Percentiles rank a stretch among this genome's conserved stretches.
Conservation (phyloP, 2,888 invertebrate genomes). For the Trichopoda pennipes region DNA sequence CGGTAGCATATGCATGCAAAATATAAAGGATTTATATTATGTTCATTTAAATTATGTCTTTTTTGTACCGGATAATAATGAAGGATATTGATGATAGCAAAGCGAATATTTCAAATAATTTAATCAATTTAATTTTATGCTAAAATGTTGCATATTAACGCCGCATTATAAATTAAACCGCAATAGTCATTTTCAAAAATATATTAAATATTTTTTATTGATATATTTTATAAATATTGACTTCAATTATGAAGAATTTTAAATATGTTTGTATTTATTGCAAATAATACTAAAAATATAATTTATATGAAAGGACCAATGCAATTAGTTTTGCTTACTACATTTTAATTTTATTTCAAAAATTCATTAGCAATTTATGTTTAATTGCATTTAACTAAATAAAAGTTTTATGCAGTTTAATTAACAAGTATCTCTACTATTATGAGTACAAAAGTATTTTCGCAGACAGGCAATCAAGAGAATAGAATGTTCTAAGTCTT, state of each 20-base stretch:
- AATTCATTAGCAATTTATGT: neutral
- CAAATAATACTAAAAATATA: neutral
- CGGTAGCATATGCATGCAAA: neutral
- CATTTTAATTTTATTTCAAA: neutral
- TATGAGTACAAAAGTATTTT: too few relatives aligned
- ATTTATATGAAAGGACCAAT: neutral
- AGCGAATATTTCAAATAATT: slow-evolving; percentile 23
- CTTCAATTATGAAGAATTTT: neutral
- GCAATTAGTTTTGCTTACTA: neutral
- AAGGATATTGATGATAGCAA: slow-evolving; percentile 27
- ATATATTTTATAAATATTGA: neutral
- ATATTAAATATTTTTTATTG: neutral
- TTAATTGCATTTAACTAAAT: neutral
- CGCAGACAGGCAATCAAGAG: neutral
- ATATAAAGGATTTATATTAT: neutral
- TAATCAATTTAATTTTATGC: slow-evolving; percentile 58
- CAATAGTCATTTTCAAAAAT: slow-evolving; percentile 26
- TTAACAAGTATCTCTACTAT: too few relatives aligned
- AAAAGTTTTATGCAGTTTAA: neutral
- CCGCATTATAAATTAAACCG: slow-evolving; percentile 58
- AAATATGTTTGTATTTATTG: neutral
- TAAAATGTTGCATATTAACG: slow-evolving; percentile 42
- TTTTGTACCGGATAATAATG: neutral
- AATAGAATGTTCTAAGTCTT: neutral
- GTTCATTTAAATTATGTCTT: neutral